Conservation (phyloP, 2,113 vertebrate genomes). For the Paralichthys olivaceus region DNA sequence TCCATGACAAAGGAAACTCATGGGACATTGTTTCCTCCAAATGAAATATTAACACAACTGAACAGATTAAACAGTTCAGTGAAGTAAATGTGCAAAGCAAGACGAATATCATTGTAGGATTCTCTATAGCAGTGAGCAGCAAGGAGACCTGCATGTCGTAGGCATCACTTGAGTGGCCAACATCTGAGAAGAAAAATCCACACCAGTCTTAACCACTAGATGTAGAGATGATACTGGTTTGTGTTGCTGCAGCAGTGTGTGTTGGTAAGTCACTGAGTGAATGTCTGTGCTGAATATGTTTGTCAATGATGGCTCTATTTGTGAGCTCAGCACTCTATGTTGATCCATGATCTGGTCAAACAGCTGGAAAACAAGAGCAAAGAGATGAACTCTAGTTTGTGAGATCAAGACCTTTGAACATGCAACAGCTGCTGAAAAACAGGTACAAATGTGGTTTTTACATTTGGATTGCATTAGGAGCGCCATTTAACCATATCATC, state of each 20-base stretch:
- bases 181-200: not conserved
- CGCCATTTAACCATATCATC: not conserved
- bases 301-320: not conserved
- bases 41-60: too few species aligned
- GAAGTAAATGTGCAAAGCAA: too few species aligned
- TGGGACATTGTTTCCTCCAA: too few species aligned
- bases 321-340: not conserved
- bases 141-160: too few species aligned
- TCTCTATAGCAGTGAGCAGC: too few species aligned
- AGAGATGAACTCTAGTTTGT: not conserved
- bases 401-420: too few species aligned
- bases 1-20: too few species aligned
- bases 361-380: not conserved
- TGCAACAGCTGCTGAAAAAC: not conserved
- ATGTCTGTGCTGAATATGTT: not conserved
- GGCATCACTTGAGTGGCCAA: too few species aligned
- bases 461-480: too few species aligned
- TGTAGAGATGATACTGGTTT: not conserved
- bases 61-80: too few species aligned
- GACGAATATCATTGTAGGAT: too few species aligned
- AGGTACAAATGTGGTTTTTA: too few species aligned
- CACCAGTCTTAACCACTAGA: not conserved
- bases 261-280: not conserved
- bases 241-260: not conserved
- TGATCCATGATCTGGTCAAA: not conserved